phyloP scores from a whole-genome alignment of 2,888 invertebrate species.

The Stenodema calcarata region DNA sequence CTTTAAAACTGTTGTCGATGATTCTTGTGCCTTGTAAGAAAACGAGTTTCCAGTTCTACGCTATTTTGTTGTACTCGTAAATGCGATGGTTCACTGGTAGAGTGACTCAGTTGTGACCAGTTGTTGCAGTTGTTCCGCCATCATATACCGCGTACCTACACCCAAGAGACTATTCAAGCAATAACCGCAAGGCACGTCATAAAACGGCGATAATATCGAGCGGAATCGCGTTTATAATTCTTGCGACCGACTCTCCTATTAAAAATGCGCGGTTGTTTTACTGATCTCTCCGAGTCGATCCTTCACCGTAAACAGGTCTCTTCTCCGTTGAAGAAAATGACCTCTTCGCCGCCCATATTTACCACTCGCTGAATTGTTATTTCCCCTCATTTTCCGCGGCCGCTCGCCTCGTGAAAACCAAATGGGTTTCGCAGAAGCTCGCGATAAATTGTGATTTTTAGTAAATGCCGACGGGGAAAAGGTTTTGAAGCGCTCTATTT shows the following conservation, averaged over 20 bases:
- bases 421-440: background rate
- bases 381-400: background rate
- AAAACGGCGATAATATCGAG: background rate
- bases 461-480: constrained; percentile 10
- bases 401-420: background rate
- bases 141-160: background rate
- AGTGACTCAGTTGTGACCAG: background rate
- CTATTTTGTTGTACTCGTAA: too few species aligned
- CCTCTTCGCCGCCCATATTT: background rate
- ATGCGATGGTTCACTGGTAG: background rate
- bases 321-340: background rate
- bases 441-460: constrained; percentile 38
- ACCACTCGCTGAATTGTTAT: background rate
- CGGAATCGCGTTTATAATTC: background rate
- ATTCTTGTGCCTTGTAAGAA: too few species aligned
- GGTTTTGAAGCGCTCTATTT: constrained; percentile 32
- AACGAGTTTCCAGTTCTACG: too few species aligned
- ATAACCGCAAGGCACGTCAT: background rate
- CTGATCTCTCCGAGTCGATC: background rate
- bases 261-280: background rate
- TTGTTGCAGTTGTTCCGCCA: background rate
- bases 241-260: background rate
- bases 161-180: background rate
- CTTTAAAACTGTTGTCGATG: too few species aligned
- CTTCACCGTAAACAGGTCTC: background rate